These are phyloP conservation scores for Elgonia sp. DNA, from an alignment of 2,888 invertebrate genomes.

Conservation along the genomic window DNA sequence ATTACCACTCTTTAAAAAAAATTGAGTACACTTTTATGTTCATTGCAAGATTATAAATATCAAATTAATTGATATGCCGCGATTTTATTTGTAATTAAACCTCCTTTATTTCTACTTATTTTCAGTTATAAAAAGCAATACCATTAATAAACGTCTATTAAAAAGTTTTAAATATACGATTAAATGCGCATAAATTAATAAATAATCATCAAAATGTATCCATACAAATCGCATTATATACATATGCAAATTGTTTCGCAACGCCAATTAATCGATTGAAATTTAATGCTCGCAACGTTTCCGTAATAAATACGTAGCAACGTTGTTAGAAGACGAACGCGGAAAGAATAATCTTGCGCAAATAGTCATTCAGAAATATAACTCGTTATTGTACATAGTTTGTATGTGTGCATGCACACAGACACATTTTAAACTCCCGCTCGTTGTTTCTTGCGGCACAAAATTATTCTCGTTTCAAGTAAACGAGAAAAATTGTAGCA, in stretches of 20 bases:
- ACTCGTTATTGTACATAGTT: constrained; percentile 48
- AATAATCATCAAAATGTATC: not conserved
- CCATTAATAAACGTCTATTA: too few species aligned
- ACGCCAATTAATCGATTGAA: constrained; percentile 14
- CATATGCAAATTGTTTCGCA: constrained; percentile 7
- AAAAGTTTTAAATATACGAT: too few species aligned
- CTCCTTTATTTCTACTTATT: not conserved
- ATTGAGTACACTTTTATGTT: too few species aligned
- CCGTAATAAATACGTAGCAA: constrained; percentile 15
- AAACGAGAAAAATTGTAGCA: constrained; percentile 37
- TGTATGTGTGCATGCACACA: constrained; percentile 32
- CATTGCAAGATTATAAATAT: not conserved
- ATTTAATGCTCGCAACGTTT: constrained; percentile 17
- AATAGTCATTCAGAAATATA: constrained; percentile 18
- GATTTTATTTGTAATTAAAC: not conserved
- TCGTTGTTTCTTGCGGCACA: constrained; percentile 30
- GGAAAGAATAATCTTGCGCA: constrained; percentile 49
- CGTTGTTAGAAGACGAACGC: constrained; percentile 11
- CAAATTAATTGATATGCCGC: not conserved
- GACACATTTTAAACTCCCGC: not conserved
- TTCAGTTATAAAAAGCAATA: not conserved
- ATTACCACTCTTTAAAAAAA: not conserved
- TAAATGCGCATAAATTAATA: too few species aligned
- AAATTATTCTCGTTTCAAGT: constrained; percentile 53
- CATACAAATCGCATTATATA: not conserved